Base-by-base conservation (phyloP, 2,888 invertebrate species). In the Pherbina coryleti region DNA sequence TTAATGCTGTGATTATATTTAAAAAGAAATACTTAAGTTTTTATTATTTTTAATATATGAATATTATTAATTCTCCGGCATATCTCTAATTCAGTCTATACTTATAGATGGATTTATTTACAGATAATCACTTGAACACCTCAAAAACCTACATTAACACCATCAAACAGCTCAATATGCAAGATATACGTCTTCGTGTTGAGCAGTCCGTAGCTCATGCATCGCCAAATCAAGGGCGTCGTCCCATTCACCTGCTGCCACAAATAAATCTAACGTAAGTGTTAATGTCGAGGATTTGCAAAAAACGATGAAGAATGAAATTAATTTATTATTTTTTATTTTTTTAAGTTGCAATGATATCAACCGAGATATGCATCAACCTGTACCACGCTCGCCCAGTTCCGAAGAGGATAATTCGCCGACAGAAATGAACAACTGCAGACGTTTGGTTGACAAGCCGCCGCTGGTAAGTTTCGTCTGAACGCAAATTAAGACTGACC, bases 371-470 rank as follows among this genome's bases (percentile, higher is more conserved):
- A 80, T 80, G 34, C 83, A 83, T 79, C 85, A 85, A 77, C n/a
- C 70, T n/a, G 82, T 86, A 83, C 87, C 85, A 78, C 84, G 85
- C 67, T 89, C 89, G 25, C 90, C 90, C 89, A 94, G 94, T 88
- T 96, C 95, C 83, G 96, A 96, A 89, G 96, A 96, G 91, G 95
- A 95, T 87, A 95, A 95, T 90, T 96, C 96, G 11, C 96, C 96
- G 67, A 95, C 95, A 72, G 96, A 96, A 91, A 92, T 96, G 89
- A 95, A 95, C 91, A 95, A 95, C 86, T 96, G 95, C 90, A 93
- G 95, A 88, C 92, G 95, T 85, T 92, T 96, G 87, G 92, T 93
- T 79, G 95, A 96, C 88, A 94, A 96, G 88, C 95, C 96, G 78
- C 95, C 95, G 73, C 91, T 96, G 85, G 90, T 90, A 84, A 86